Percentiles rank a stretch among this genome's conserved stretches.
phyloP scores from a whole-genome alignment of 2,113 vertebrate genomes.

The Laticauda laticaudata region DNA sequence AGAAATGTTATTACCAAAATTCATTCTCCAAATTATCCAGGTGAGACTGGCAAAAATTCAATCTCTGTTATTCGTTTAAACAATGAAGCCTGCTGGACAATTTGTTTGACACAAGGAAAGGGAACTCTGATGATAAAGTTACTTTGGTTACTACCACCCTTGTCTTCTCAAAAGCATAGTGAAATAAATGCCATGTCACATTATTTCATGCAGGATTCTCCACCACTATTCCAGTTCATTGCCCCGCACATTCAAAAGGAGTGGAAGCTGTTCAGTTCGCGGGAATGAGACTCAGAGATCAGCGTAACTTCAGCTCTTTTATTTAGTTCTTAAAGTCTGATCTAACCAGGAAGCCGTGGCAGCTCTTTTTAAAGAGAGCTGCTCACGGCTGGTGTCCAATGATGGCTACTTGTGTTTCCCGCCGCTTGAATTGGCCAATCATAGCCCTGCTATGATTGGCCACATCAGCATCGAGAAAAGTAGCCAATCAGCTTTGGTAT shows the following conservation, averaged over 20 bases:
- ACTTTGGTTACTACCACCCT: background rate
- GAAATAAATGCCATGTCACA: background rate
- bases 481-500: no score
- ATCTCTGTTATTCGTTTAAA: background rate
- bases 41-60: background rate
- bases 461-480: no score
- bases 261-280: background rate
- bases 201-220: background rate
- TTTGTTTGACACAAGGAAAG: background rate
- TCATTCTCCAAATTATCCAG: background rate
- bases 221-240: background rate
- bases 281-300: no score
- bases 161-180: background rate
- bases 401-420: no score
- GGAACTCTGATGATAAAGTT: background rate
- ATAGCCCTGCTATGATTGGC: no score
- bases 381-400: no score
- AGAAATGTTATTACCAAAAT: background rate
- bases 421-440: no score
- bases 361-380: no score
- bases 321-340: no score
- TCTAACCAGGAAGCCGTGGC: no score
- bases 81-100: background rate
- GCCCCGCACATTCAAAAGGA: background rate
- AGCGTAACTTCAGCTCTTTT: no score